Base-by-base conservation (phyloP, 2,797 vertebrate genomes). In the Crocidura indochinensis region DNA sequence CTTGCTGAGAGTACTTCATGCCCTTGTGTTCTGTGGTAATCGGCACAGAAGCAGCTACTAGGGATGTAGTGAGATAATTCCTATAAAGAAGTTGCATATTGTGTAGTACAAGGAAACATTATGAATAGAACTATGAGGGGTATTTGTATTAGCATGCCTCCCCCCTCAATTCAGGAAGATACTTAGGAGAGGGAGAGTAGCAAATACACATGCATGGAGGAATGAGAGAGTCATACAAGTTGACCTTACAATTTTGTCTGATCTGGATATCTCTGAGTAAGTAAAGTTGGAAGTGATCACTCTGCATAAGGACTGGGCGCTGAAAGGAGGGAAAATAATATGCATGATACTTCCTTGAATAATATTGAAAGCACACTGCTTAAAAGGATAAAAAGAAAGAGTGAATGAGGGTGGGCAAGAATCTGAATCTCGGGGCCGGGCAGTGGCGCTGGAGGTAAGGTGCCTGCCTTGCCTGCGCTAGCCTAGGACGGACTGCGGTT, bases 91-190 rank as follows among this genome's bases (percentile, higher is more conserved):
- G n/a, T 87, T 67, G 67, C 73, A 47, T 24, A 29, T 67, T 74
- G 27, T 80, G 76, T 44, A 68, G 24, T 73, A 65, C 31, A 78
- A 67, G 65, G 73, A 46, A 78, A 51, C 53, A 38, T 85, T n/a
- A n/a, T 65, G 38, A 81, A 1, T 73, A 44, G 74, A 88, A 65
- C 19, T 47, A 51, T 79, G 65, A n/a, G 12, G 44, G n/a, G 51
- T 65, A 49, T 17, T 1, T 27, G 17, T 60, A 49, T 27, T 56
- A 14, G 1, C 19, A 17, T 56, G 14, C 14, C 14, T 64, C 62
- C 26, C 62, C 10, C 10, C 60, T 17, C 2, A 7, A 19, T 20
- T 19, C 60, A 24, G 17, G 60, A 62, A 62, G 22, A 24, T 3
- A 64, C 2, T 64, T 10, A 51, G 22, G 26, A 71, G 20, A n/a